Conservation (phyloP, 2,888 invertebrate species). For the Drosophila neoperkinsi region DNA sequence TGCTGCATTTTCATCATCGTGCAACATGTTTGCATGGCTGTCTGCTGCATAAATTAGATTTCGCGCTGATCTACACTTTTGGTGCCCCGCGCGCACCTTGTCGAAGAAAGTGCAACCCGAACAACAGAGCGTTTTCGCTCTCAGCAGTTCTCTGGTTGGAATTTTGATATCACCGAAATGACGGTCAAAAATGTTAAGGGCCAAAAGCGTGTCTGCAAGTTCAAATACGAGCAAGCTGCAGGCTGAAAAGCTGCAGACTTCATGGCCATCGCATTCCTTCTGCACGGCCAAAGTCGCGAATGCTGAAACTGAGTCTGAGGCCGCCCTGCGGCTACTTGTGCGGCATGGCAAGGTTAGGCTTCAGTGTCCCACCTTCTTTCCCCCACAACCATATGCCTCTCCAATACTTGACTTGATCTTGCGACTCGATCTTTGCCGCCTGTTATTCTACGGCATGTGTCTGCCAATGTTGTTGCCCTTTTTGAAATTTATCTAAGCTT, state of each 20-base stretch:
- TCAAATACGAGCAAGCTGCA: constrained; percentile 67
- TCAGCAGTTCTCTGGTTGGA: constrained; percentile 46
- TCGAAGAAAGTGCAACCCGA: constrained; percentile 73
- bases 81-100: constrained; percentile 43
- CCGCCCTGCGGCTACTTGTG: constrained; percentile 73
- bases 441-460: constrained; percentile 40
- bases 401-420: constrained; percentile 19
- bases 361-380: constrained; percentile 31
- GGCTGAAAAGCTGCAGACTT: constrained; percentile 2
- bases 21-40: constrained; percentile 74
- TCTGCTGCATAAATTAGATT: constrained; percentile 77
- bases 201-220: constrained; percentile 83
- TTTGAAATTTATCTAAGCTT: constrained; percentile 79
- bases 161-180: constrained; percentile 78
- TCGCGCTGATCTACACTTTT: constrained; percentile 75
- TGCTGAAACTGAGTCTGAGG: constrained; percentile 28
- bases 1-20: constrained; percentile 60
- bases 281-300: constrained; percentile 48
- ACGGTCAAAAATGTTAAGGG: constrained; percentile 82
- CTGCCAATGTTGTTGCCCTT: constrained; percentile 69
- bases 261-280: constrained; percentile 62
- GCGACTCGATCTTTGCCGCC: constrained; percentile 12
- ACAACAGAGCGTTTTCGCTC: constrained; percentile 63
- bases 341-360: constrained; percentile 71
- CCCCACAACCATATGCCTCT: constrained; percentile 9